Conservation (phyloP, 2,113 vertebrate genomes). For the Neodontobutis hainanensis region DNA sequence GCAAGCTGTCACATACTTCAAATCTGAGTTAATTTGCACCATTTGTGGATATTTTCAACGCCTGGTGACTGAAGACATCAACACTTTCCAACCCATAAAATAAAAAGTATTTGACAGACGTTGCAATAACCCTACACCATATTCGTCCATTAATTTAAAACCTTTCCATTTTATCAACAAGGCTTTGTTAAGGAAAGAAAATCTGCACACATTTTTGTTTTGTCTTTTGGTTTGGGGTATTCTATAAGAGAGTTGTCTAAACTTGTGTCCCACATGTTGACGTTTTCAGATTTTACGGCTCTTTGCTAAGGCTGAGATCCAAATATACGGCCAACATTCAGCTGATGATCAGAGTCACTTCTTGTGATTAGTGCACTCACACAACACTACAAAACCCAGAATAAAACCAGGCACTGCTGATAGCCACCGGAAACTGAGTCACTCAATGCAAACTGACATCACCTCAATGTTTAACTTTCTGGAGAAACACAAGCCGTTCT, state of each 20-base stretch:
- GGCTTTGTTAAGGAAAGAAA: too few species aligned
- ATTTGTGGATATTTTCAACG: too few species aligned
- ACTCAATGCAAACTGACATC: conserved; percentile 3
- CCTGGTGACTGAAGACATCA: too few species aligned
- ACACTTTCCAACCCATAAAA: too few species aligned
- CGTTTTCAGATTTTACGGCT: neutral
- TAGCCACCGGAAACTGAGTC: neutral
- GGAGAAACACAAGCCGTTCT: neutral
- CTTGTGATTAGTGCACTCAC: neutral
- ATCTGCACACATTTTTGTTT: neutral
- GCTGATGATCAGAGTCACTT: neutral
- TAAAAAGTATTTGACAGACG: too few species aligned
- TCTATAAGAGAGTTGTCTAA: neutral
- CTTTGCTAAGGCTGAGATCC: neutral
- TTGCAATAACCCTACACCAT: too few species aligned
- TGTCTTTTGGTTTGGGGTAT: neutral
- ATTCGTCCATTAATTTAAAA: too few species aligned
- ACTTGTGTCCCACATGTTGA: neutral
- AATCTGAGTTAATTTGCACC: too few species aligned
- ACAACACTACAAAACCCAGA: neutral
- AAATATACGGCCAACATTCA: neutral
- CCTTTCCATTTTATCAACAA: too few species aligned
- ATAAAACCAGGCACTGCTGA: neutral
- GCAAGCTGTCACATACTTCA: too few species aligned
- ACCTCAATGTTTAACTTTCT: conserved; percentile 6